These are phyloP conservation scores for Caiman crocodilus DNA, from an alignment of 2,797 vertebrate species.

Conservation along the genomic window DNA sequence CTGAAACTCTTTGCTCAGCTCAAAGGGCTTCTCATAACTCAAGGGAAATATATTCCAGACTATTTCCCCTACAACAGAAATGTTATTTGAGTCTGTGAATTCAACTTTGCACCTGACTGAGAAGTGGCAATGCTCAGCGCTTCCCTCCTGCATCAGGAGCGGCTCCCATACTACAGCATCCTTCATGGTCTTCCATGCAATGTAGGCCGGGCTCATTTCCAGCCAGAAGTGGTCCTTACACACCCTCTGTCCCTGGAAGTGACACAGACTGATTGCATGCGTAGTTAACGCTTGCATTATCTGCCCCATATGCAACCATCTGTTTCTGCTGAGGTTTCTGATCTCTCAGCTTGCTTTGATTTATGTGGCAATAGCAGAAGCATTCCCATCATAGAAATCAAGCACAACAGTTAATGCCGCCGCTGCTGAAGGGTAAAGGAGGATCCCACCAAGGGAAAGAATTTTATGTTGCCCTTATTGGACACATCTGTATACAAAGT, in stretches of 20 bases:
- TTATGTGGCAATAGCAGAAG: constrained; percentile 38
- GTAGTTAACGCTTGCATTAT: constrained; percentile 16
- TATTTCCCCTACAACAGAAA: not conserved
- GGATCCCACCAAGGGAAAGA: constrained; percentile 64
- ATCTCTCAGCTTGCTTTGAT: constrained; percentile 71
- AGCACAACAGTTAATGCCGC: constrained; percentile 14
- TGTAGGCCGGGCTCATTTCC: not conserved
- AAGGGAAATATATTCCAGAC: not conserved
- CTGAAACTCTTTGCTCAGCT: not conserved
- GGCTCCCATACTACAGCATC: not conserved
- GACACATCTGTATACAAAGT: constrained; percentile 66
- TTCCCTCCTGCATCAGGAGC: fast-evolving
- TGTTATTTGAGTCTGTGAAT: not conserved
- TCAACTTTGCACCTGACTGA: not conserved
- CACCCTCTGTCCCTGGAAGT: not conserved
- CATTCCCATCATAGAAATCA: constrained; percentile 3
- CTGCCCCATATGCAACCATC: constrained; percentile 66
- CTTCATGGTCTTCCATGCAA: not conserved
- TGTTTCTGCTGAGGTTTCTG: constrained; percentile 73
- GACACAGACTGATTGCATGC: constrained; percentile 18
- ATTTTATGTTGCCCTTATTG: constrained; percentile 72
- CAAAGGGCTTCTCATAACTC: no score
- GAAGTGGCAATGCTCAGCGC: not conserved
- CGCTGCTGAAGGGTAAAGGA: constrained; percentile 62
- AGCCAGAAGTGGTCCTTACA: not conserved